Conservation (phyloP, 2,888 invertebrate genomes). For the Tubulanus polymorphus region DNA sequence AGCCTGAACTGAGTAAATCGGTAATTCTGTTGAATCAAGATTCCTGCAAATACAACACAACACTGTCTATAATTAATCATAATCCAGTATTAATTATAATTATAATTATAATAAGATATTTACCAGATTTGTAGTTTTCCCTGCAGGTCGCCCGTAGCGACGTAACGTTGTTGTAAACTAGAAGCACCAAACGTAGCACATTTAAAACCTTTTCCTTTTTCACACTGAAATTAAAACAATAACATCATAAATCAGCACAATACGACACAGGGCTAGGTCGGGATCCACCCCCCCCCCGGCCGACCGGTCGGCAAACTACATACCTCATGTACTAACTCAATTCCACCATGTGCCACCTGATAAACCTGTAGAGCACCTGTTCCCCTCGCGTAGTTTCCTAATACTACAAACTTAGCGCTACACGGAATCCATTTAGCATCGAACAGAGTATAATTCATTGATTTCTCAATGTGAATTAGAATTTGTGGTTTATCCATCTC, state of each 20-base stretch:
- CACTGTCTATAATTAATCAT: no score
- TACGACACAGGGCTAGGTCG: no score
- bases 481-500: constrained; percentile 82
- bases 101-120: constrained; percentile 27
- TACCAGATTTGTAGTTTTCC: constrained; percentile 81
- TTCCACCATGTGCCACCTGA: constrained; percentile 64
- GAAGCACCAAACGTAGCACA: constrained; percentile 92
- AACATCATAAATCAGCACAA: background rate
- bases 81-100: background rate
- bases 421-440: constrained; percentile 95
- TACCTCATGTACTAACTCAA: constrained; percentile 60
- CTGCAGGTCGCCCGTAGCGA: constrained; percentile 88
- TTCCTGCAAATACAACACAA: constrained; percentile 37
- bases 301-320: constrained; percentile 1
- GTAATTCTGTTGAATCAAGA: constrained; percentile 38
- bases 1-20: constrained; percentile 68
- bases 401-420: constrained; percentile 84
- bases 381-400: constrained; percentile 81
- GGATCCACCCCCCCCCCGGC: no score
- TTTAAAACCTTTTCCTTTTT: constrained; percentile 80
- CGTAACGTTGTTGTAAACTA: constrained; percentile 70
- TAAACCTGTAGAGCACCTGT: constrained; percentile 73
- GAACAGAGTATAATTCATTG: constrained; percentile 78
- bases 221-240: constrained; percentile 56
- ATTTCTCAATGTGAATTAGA: constrained; percentile 79